Conservation (phyloP, 2,888 invertebrate genomes). For the Rhagonycha lutea region DNA sequence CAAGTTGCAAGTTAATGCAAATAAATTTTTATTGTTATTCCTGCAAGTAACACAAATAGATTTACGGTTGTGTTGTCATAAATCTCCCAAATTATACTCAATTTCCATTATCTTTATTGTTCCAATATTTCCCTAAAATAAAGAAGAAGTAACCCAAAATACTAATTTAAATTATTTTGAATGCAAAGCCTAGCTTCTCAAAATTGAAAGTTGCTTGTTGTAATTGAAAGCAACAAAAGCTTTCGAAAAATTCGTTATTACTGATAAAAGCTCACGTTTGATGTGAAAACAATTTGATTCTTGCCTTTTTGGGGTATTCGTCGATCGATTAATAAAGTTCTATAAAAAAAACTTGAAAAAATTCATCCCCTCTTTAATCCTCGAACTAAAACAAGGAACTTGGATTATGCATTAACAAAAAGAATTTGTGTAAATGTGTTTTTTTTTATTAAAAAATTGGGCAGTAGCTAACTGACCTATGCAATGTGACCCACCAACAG, state of each 20-base stretch:
- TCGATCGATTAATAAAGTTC: not conserved
- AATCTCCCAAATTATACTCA: not conserved
- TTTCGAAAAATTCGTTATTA: not conserved
- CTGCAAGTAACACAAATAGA: not conserved
- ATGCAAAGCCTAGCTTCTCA: not conserved
- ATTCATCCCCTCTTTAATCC: not conserved
- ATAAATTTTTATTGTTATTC: not conserved
- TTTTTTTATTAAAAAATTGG: no score
- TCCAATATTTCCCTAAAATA: not conserved
- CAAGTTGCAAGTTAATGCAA: not conserved
- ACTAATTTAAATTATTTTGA: not conserved
- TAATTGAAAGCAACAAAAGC: constrained; percentile 2
- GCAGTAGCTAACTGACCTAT: no score
- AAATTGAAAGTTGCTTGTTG: not conserved
- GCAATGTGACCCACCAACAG: no score
- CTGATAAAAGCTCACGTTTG: not conserved
- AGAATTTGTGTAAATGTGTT: no score
- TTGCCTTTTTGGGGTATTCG: not conserved
- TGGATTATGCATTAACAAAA: not conserved
- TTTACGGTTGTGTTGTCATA: not conserved
- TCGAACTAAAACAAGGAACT: not conserved
- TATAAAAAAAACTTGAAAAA: not conserved
- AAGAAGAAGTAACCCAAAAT: not conserved
- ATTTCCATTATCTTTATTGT: not conserved
- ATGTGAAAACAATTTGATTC: not conserved